Base-by-base conservation (phyloP, 2,797 vertebrate genomes). In the Tapirus indicus region DNA sequence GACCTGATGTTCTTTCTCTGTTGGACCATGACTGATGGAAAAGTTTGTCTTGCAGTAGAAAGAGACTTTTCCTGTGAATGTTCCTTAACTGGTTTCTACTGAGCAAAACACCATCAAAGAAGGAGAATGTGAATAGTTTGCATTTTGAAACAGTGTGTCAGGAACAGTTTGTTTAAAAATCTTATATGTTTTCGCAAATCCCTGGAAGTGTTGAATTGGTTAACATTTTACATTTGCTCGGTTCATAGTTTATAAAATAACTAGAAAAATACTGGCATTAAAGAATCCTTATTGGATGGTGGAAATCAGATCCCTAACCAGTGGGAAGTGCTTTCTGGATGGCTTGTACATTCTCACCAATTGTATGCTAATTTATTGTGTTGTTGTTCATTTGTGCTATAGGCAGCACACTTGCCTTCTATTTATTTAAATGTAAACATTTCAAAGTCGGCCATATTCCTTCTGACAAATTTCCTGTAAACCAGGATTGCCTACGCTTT, bases 381-480 rank as follows among this genome's bases (percentile, higher is more conserved):
- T 84, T 96, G 84, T 97, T 97, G 92, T 94, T 97, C 89, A 78
- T 98, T 97, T 88, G 95, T 98, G 98, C 97, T 97, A 0, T 94
- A 85, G 96, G 96, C 93, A 64, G 91, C 75, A 87, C 88, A 97
- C 75, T 97, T 96, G 71, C 64, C 80, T 95, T 97, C 72, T 98
- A 98, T 99, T 94, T 98, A 98, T 99, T 99, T 95, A 98, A 98
- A 97, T 97, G 90, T 74, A 92, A 98, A 98, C 92, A 95, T 98
- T 87, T 98, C 56, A 98, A 97, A 95, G 86, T 97, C 98, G 97
- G 93, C 97, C 64, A 41, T 97, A 95, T 96, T 97, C 91, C 91
- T 98, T 94, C 72, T 87, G 68, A 98, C 92, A 98, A n/a, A 96
- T 58, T 98, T 97, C 97, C 98, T 98, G 96, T 98, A 96, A 98